These are phyloP conservation scores for Megamerina dolium DNA, from an alignment of 2,888 invertebrate species.

Conservation along the genomic window DNA sequence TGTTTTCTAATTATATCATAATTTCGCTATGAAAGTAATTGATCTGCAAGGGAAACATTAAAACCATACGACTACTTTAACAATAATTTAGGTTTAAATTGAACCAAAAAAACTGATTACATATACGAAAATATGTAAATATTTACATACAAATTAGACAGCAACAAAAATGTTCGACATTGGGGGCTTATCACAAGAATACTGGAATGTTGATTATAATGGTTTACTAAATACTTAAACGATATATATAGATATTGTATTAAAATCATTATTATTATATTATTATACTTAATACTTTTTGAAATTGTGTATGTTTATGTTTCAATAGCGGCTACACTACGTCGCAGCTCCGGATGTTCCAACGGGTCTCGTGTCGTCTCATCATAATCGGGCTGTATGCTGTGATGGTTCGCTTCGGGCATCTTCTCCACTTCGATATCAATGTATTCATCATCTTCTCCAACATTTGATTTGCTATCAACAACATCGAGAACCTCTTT, in stretches of 20 bases:
- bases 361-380: too few relatives aligned
- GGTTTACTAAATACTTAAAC: too few relatives aligned
- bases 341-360: too few relatives aligned
- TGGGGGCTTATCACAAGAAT: conserved; percentile 27
- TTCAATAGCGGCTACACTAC: too few relatives aligned
- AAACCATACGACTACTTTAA: conserved; percentile 1
- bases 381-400: background rate
- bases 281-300: background rate
- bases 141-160: conserved; percentile 8
- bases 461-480: conserved; percentile 19
- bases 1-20: background rate
- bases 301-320: background rate
- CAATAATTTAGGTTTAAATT: too few relatives aligned
- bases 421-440: conserved; percentile 49
- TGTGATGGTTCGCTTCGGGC: conserved; percentile 24
- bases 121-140: conserved; percentile 1
- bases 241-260: too few relatives aligned
- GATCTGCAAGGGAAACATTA: background rate
- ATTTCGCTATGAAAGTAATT: background rate
- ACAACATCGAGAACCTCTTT: conserved; percentile 16
- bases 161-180: conserved; percentile 23
- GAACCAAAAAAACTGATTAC: conserved; percentile 2
- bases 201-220: conserved; percentile 24
- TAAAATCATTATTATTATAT: conserved; percentile 2
- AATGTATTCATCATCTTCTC: conserved; percentile 48